phyloP scores from a whole-genome alignment of 2,888 invertebrate genomes.

The Orthosia gothica region DNA sequence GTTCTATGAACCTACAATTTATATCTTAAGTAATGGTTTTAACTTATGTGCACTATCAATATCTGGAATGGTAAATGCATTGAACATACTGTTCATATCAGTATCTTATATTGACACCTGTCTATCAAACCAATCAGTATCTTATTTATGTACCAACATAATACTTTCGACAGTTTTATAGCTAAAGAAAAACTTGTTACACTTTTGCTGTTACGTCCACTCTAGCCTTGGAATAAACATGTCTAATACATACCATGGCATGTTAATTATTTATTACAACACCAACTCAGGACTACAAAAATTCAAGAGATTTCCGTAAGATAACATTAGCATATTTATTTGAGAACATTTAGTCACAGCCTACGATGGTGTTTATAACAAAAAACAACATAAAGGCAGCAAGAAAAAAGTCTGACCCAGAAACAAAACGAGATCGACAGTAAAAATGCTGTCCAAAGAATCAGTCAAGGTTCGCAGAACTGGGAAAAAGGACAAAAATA shows the following conservation, averaged over 20 bases:
- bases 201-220: conserved; percentile 44
- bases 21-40: not conserved
- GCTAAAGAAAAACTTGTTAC: conserved; percentile 55
- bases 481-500: conserved; percentile 64
- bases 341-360: conserved; percentile 46
- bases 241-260: conserved; percentile 56
- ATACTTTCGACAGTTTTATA: conserved; percentile 59
- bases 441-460: conserved; percentile 50
- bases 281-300: conserved; percentile 61
- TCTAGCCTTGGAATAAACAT: conserved; percentile 63
- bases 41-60: conserved; percentile 14
- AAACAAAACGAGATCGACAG: conserved; percentile 47
- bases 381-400: conserved; percentile 12
- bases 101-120: conserved; percentile 50
- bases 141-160: conserved; percentile 51
- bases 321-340: conserved; percentile 62
- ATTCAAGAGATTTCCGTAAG: conserved; percentile 66
- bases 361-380: conserved; percentile 40
- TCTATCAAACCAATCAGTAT: conserved; percentile 59
- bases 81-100: conserved; percentile 30
- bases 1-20: not conserved
- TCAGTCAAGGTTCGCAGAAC: conserved; percentile 63
- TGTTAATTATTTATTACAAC: conserved; percentile 64
- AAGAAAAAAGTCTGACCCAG: conserved; percentile 38
- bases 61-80: conserved; percentile 40